A percentile compares a stretch with the other conserved stretches of the same genome.
These are phyloP conservation scores for Lagocephalus sceleratus DNA, from an alignment of 2,797 vertebrate genomes.

Conservation along the genomic window DNA sequence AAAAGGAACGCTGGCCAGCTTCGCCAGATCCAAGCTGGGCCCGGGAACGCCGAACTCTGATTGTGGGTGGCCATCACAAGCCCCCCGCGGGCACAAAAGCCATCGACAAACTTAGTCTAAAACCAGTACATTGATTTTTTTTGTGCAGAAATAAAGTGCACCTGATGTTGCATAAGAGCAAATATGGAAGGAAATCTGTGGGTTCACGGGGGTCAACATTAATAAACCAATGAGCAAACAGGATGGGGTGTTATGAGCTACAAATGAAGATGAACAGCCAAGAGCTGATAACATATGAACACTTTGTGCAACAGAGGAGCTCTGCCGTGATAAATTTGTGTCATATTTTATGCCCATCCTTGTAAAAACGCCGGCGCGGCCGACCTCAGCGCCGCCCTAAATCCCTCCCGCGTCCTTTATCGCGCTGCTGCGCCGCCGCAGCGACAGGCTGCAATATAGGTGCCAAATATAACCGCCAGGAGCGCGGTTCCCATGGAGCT, in stretches of 20 bases:
- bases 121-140: too few species aligned
- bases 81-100: too few species aligned
- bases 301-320: neutral
- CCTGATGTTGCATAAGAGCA: too few species aligned
- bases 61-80: too few species aligned
- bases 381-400: constrained; percentile 12
- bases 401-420: constrained; percentile 38
- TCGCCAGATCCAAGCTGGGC: constrained; percentile 20
- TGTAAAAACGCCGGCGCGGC: constrained; percentile 34
- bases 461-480: constrained; percentile 28
- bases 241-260: neutral
- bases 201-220: neutral
- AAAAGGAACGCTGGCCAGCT: constrained; percentile 49
- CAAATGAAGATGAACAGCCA: constrained; percentile 28
- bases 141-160: too few species aligned
- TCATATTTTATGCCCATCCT: constrained; percentile 36
- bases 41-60: constrained; percentile 43
- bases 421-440: constrained; percentile 48
- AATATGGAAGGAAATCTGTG: too few species aligned
- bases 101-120: too few species aligned
- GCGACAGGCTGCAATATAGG: constrained; percentile 46
- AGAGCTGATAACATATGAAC: neutral
- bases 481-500: constrained; percentile 50
- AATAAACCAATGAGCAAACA: neutral
- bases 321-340: constrained; percentile 36